Conservation (phyloP, 2,113 vertebrate species). For the Elephas maximus region DNA sequence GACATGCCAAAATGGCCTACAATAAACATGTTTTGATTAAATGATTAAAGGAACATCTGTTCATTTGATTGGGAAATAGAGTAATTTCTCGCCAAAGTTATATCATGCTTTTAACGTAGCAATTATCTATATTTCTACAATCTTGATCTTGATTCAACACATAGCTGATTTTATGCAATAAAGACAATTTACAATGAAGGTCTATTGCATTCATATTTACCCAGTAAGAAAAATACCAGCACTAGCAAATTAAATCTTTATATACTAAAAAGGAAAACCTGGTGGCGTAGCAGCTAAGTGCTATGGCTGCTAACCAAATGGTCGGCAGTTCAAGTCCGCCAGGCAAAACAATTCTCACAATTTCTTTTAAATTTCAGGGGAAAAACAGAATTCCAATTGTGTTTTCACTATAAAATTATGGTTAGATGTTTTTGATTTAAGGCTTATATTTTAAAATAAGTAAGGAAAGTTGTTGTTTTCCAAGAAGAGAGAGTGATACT, state of each 20-base stretch:
- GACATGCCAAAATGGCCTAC: not conserved
- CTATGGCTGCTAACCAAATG: too few relatives aligned
- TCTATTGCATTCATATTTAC: not conserved
- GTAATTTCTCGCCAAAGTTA: not conserved
- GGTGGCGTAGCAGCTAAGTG: too few relatives aligned
- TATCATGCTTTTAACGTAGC: not conserved
- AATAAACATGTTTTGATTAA: conserved; percentile 34
- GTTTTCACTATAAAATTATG: not conserved
- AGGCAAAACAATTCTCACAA: not conserved
- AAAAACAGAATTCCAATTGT: not conserved
- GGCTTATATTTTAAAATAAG: conserved; percentile 27
- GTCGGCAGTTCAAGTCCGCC: too few relatives aligned
- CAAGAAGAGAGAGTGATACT: not conserved
- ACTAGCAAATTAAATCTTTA: conserved; percentile 17
- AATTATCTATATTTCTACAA: conserved; percentile 10
- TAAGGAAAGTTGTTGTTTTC: not conserved
- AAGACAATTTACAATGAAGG: not conserved
- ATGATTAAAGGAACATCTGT: not conserved
- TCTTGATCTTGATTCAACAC: conserved; percentile 27
- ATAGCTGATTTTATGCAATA: conserved; percentile 19
- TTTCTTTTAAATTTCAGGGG: not conserved
- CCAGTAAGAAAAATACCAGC: not conserved
- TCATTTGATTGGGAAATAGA: conserved; percentile 20
- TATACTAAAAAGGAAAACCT: not conserved
- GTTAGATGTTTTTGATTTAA: not conserved